Base-by-base conservation (phyloP, 2,888 invertebrate species). In the Conus canariensis region DNA sequence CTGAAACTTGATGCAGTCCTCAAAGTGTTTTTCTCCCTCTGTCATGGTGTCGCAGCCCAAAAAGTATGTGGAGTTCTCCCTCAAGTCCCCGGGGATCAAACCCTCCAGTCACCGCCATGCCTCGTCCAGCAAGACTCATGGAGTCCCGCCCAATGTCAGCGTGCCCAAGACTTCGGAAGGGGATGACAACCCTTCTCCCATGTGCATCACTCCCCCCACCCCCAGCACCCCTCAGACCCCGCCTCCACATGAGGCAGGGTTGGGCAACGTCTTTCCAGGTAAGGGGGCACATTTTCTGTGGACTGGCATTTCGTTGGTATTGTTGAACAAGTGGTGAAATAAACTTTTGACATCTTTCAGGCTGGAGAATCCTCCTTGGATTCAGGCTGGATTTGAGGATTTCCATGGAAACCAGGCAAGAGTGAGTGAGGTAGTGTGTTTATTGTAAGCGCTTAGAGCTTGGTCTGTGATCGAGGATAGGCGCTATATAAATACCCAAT, bases 41-140 rank as follows among this genome's bases (percentile, higher is more conserved):
- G 64, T 64, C 16, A 16, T 64, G 82, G 7, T 16, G 56, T 16
- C 5, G 6, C 95, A 98, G 98, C 97, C 98, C 0, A 97, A 98
- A 70, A 98, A 97, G 96, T 98, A 98, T 6, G 85, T 88, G 59
- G 98, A 98, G 90, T 97, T 98, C 94, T 97, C 98, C 90, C 97
- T 99, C 93, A 99, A 99, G 97, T 98, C 98, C 70, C 98, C 98
- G 0, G 98, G 98, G 8, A 98, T 98, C 93, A 99, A 99, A 96
- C 97, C 98, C 85, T 92, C 93, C 90, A 91, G 94, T 74, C 93
- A 94, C 88, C 93, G 93, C n/a, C 92, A 93, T 77, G 93, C 93
- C 60, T 91, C 94, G 30, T 93, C 94, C 86, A 94, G 93, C 83
- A 93, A 94, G 88, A 93, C 91, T 82, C 95, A 94, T 87, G 92